These are phyloP conservation scores for Geodia barretti DNA, from an alignment of 37 sponge, comb jelly and placozoan species.

Conservation along the genomic window DNA sequence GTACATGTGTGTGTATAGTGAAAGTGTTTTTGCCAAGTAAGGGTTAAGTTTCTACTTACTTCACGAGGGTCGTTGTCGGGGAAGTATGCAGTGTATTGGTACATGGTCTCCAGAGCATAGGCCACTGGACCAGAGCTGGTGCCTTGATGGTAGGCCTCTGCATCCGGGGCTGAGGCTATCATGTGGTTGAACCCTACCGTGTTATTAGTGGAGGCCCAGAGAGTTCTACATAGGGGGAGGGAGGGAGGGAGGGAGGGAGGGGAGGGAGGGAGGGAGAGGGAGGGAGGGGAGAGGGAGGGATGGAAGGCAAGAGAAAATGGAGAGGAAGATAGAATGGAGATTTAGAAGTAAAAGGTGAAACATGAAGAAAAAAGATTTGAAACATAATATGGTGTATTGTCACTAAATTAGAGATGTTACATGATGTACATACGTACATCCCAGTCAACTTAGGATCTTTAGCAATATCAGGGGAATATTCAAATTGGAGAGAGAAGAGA, in stretches of 20 bases:
- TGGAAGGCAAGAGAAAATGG: too few species aligned
- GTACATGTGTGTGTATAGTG: neutral
- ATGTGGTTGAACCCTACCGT: slow-evolving; percentile 69
- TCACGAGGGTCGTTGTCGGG: slow-evolving; percentile 51
- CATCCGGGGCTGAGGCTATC: slow-evolving; percentile 39
- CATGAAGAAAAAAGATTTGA: too few species aligned
- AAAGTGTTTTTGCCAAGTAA: neutral
- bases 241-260: neutral
- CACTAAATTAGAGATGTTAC: too few species aligned
- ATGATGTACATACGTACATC: too few species aligned
- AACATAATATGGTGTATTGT: too few species aligned
- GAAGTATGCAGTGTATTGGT: slow-evolving; percentile 70
- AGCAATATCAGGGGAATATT: too few species aligned
- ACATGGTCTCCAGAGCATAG: slow-evolving; percentile 75
- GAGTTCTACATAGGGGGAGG: slow-evolving; percentile 6
- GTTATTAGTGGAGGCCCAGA: slow-evolving; percentile 59
- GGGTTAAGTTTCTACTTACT: neutral
- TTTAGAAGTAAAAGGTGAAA: neutral
- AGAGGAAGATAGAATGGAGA: neutral
- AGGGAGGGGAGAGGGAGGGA: neutral
- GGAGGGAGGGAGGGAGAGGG: neutral
- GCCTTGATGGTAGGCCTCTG: slow-evolving; percentile 3
- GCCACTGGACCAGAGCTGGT: slow-evolving; percentile 14
- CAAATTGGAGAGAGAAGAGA: too few species aligned
- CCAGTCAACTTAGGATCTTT: too few species aligned